These are phyloP conservation scores for Triops longicaudatus DNA, from an alignment of 1,140 invertebrate species.

Conservation along the genomic window DNA sequence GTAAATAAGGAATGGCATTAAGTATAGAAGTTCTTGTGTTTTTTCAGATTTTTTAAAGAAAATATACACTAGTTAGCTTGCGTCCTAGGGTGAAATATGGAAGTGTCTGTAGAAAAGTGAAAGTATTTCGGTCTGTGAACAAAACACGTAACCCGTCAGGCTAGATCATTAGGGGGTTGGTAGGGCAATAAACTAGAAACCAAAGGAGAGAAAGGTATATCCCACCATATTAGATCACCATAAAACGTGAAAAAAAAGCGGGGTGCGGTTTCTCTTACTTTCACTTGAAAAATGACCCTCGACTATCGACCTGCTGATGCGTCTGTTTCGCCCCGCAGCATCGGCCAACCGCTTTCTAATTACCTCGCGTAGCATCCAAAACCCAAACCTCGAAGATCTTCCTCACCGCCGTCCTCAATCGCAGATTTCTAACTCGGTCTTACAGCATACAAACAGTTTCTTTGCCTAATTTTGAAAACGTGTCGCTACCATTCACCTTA, in stretches of 20 bases:
- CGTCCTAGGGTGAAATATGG: too few species aligned
- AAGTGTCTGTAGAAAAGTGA: not conserved
- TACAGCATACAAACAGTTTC: not conserved
- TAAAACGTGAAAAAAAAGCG: slow-evolving; percentile 3
- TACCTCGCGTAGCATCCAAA: not conserved
- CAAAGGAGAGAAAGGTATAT: not conserved
- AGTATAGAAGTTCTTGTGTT: too few species aligned
- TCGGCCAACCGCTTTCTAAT: not conserved
- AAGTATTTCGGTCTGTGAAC: not conserved
- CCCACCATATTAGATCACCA: not conserved
- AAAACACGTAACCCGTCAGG: not conserved
- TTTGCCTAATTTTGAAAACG: not conserved
- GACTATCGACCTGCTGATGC: not conserved
- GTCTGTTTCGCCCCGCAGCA: not conserved
- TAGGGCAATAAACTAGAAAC: not conserved
- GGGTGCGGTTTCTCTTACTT: slow-evolving; percentile 7
- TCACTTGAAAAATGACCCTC: not conserved
- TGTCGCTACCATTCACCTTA: not conserved
- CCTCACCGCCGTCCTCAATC: not conserved
- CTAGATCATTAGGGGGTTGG: not conserved
- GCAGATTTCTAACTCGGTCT: not conserved
- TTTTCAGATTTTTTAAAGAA: too few species aligned
- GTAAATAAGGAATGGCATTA: too few species aligned
- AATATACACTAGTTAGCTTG: too few species aligned
- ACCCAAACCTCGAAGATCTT: not conserved